Base-by-base conservation (phyloP, 2,888 invertebrate species). In the Tholera decimalis region DNA sequence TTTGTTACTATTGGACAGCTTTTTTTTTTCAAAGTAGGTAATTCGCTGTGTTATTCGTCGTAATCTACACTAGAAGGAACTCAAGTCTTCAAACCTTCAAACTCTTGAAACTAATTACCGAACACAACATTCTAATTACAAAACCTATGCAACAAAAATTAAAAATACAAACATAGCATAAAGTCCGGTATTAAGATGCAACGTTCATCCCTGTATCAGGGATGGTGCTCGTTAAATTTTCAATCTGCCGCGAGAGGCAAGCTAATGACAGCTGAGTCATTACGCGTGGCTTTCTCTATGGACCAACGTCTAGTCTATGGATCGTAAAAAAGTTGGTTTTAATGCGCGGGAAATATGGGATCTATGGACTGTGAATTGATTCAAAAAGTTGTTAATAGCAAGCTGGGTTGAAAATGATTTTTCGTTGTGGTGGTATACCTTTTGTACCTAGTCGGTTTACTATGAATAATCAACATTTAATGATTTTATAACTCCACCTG, bases 221-320 rank as follows among this genome's bases (percentile, higher is more conserved):
- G 66, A 56, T 68, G 61, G 26, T 41, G 68, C 80, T 81, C 80
- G 82, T 82, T 80, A 72, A 77, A 78, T 71, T 77, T 79, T 79
- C 71, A 80, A 77, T 81, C 73, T 83, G 71, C 79, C 67, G 65
- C 62, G 69, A 81, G 71, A 64, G 68, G 59, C 64, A 66, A 37
- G 82, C 79, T 82, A 82, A 89, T 89, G 86, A 88, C 86, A 83
- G 85, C 87, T 75, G 72, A 82, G 85, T 88, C 83, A 85, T 89
- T 89, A 85, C 82, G 82, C 74, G 58, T 60, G 46, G 70, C 79
- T 72, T 73, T 67, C 64, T 78, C 44, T 73, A 66, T 61, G 56
- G 72, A 47, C 73, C 60, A 54, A 22, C 72, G 63, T 72, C 67
- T 75, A 68, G 75, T 77, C 75, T 50, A 81, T 79, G 68, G 58